Conservation (phyloP, 1,140 invertebrate species). For the Pentalonia nigronervosa region DNA sequence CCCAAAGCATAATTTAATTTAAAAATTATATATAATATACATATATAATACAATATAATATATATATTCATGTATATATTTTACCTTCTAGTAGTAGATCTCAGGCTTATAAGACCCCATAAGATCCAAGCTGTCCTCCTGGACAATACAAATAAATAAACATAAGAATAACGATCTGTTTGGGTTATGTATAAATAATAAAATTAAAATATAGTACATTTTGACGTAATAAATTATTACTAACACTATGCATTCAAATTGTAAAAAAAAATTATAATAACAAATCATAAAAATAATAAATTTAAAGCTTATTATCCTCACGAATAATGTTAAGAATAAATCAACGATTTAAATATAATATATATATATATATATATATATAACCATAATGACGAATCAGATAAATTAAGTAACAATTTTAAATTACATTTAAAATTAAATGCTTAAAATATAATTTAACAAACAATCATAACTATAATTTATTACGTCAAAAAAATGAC, state of each 20-base stretch:
- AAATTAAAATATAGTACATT: too few relatives aligned
- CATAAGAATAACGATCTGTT: conserved; percentile 32
- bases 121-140: conserved; percentile 82
- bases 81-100: conserved; percentile 84
- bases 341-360: background rate
- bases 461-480: background rate
- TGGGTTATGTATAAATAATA: too few relatives aligned
- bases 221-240: too few relatives aligned
- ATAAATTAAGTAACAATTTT: background rate
- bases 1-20: conserved; percentile 24
- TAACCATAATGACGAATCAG: background rate
- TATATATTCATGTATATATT: conserved; percentile 57
- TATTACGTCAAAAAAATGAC: conserved; percentile 7
- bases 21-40: conserved; percentile 57
- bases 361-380: background rate
- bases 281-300: background rate
- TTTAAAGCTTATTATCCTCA: background rate
- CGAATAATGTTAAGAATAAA: too few relatives aligned
- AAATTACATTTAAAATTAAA: too few relatives aligned
- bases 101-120: conserved; percentile 84
- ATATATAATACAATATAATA: conserved; percentile 59
- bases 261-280: background rate
- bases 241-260: too few relatives aligned
- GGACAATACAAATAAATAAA: conserved; percentile 62
- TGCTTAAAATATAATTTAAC: background rate